A percentile compares a stretch with the other conserved stretches of the same genome.
These are phyloP conservation scores for Mermis nigrescens DNA, from an alignment of 2,888 invertebrate genomes.

Conservation along the genomic window DNA sequence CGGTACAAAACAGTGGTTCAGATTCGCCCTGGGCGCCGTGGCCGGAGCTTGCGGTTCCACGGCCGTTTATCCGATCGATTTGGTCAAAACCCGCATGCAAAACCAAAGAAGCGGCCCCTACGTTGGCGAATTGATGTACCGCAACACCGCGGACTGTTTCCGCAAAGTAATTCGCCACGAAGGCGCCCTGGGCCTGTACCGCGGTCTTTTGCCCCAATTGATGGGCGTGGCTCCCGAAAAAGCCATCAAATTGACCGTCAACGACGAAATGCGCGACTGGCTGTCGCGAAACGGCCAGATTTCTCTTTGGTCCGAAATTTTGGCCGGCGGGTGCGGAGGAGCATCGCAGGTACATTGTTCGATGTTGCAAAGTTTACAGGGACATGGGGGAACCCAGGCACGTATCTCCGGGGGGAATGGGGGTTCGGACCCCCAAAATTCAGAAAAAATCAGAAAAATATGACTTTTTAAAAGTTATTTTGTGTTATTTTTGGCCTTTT, in stretches of 20 bases:
- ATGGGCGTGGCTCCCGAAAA: slow-evolving; percentile 98
- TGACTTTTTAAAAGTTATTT: no score
- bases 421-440: no score
- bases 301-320: slow-evolving; percentile 58
- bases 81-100: slow-evolving; percentile 93
- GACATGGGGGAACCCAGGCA: no score
- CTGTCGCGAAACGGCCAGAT: slow-evolving; percentile 45
- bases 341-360: slow-evolving; percentile 21
- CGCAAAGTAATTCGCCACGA: slow-evolving; percentile 56
- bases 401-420: no score
- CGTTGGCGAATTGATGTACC: slow-evolving; percentile 55
- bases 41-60: slow-evolving; percentile 77
- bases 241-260: slow-evolving; percentile 82
- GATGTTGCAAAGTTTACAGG: no score
- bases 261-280: slow-evolving; percentile 87
- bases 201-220: slow-evolving; percentile 63
- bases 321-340: slow-evolving; percentile 60
- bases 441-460: no score
- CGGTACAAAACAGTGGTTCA: neutral
- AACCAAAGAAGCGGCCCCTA: slow-evolving; percentile 87
- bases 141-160: slow-evolving; percentile 78
- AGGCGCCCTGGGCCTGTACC: slow-evolving; percentile 43
- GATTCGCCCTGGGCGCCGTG: slow-evolving; percentile 29
- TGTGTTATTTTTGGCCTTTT: no score
- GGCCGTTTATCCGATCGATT: slow-evolving; percentile 92